Percentiles rank a stretch among this genome's conserved stretches.
Conservation (phyloP, 2,888 invertebrate species). For the Melolontha melolontha region DNA sequence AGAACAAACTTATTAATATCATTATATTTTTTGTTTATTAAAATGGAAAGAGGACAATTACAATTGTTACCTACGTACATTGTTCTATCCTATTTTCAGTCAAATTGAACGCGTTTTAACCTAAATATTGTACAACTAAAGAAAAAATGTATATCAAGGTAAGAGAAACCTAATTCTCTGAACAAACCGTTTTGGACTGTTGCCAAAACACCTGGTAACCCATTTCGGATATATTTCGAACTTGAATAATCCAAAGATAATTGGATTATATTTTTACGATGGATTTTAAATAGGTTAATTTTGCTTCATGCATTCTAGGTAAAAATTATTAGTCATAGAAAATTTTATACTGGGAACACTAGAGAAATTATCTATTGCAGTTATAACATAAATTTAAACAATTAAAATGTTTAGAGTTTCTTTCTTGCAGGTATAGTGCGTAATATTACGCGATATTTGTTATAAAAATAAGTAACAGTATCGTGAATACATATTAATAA, state of each 20-base stretch:
- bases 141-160: conserved; percentile 26
- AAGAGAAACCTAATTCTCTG: conserved; percentile 1
- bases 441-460: neutral
- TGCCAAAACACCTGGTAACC: conserved; percentile 34
- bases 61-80: neutral
- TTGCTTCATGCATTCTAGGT: too few relatives aligned
- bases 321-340: too few relatives aligned
- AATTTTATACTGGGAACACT: too few relatives aligned
- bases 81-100: conserved; percentile 8
- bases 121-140: conserved; percentile 12
- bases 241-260: too few relatives aligned
- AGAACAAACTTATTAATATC: too few relatives aligned
- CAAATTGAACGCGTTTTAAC: conserved; percentile 13
- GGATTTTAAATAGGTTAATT: too few relatives aligned
- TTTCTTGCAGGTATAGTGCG: neutral
- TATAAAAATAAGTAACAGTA: too few relatives aligned
- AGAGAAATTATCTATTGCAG: too few relatives aligned
- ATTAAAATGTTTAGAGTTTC: neutral
- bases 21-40: neutral
- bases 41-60: neutral
- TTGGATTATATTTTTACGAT: too few relatives aligned
- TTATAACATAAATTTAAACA: too few relatives aligned
- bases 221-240: conserved; percentile 4
- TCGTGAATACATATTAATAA: too few relatives aligned
- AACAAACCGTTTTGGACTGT: neutral